Percentiles rank a stretch among this genome's conserved stretches.
Evolutionary conservation across 53 echinoderm and acorn worm species (phyloP).

Genomic region (Paracentrotus lividus): DNA sequence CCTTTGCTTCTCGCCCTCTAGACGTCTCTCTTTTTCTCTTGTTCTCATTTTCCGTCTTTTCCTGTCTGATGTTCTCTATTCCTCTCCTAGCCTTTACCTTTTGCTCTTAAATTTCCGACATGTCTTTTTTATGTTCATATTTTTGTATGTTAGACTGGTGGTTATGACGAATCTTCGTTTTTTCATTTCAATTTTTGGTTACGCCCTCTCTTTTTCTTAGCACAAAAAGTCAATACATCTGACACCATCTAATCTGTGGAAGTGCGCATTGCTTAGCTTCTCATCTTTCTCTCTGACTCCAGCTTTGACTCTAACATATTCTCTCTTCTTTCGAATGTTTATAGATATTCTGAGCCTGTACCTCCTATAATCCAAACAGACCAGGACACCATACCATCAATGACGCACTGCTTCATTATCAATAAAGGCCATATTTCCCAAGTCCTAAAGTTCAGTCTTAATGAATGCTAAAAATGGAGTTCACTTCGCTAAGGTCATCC

Average conservation of each 20-base stretch:
- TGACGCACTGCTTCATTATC: conserved; percentile 38
- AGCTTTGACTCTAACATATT: background rate
- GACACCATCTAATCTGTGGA: conserved; percentile 21
- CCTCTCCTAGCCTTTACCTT: background rate
- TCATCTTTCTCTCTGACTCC: background rate
- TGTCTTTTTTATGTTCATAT: too few relatives aligned
- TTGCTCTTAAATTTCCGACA: too few relatives aligned
- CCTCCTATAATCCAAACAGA: conserved; percentile 25
- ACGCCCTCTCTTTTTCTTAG: background rate
- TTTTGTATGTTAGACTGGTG: too few relatives aligned
- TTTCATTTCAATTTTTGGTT: background rate
- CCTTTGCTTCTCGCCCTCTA: background rate
- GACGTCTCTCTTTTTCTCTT: too few relatives aligned
- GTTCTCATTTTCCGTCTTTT: background rate
- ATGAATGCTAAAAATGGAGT: conserved; percentile 49
- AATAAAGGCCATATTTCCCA: conserved; percentile 35
- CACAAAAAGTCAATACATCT: background rate
- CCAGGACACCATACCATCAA: background rate
- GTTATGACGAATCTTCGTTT: too few relatives aligned
- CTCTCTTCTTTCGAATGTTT: conserved; percentile 9
- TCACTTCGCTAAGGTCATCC: background rate
- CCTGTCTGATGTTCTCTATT: background rate
- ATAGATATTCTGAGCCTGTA: background rate
- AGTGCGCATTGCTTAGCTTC: conserved; percentile 10
- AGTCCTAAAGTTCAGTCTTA: conserved; percentile 52